Evolutionary conservation across 2,797 vertebrate species (phyloP), one percentile per base, ranked within the genome.

Genomic region (Eupleurogrammus muticus): DNA sequence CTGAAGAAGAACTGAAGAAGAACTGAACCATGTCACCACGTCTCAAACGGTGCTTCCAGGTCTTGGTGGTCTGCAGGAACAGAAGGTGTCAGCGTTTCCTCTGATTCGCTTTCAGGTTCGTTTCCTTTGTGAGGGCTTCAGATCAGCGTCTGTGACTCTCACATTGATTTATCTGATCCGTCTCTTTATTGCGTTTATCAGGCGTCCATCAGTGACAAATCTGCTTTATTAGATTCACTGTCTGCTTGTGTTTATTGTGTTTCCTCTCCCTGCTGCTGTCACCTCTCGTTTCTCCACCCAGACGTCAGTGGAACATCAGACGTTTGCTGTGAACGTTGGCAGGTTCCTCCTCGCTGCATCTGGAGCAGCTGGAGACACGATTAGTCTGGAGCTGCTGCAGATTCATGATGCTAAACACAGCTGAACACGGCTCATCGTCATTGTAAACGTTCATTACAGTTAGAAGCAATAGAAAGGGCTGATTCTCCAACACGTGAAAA

Each of bases 371-470:
- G 61, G 74, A 72, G 66, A 72, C 59, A 62, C 73, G 89, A 85
- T 70, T 63, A 83, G 87, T 90, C 71, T 82, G 76, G 81, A 87
- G 76, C 62, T 73, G 60, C 58, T 84, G 64, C 70, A 85, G 85
- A 87, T 89, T 81, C 89, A 87, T 83, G 84, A 87, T 83, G 84
- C 36, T 53, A 75, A 72, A 56, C 56, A 84, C 28, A 28, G 28
- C n/a, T n/a, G n/a, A n/a, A n/a, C n/a, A n/a, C n/a, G n/a, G n/a
- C 71, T 80, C 81, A 86, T 73, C 71, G 74, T 75, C 57, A 84
- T 90, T 84, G 78, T n/a, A n/a, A n/a, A n/a, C 49, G 78, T 68
- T 86, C 83, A 91, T 92, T 90, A 84, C 68, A 77, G 69, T 70
- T 61, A 54, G 55, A 83, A 70, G 74, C 47, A 9, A 62, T 67